Base-by-base conservation (phyloP, 2,888 invertebrate species). In the Ectobius pallidus region DNA sequence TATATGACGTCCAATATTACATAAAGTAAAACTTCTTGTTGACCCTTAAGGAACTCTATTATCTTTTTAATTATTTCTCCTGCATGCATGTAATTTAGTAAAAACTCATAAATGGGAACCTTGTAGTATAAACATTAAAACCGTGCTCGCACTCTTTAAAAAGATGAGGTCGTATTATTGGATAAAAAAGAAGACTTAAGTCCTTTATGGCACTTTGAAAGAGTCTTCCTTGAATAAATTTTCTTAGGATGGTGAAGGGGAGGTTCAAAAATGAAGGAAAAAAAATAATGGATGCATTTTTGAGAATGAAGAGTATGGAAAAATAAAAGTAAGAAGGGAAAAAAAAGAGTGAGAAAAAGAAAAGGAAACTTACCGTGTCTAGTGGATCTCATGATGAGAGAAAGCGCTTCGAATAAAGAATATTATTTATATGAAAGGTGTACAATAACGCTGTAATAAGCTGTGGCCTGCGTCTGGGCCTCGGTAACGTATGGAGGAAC, bases 401-500 rank as follows among this genome's bases (percentile, higher is more conserved):
- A 65, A 46, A 65, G 65, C 65, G 65, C 42, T 44, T 65, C 44
- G 65, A 44, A 65, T 65, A 65, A 65, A 65, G 65, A 65, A 65
- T 65, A 65, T 65, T 65, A 65, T 65, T 65, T 65, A 65, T 65
- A 44, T 65, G 65, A 65, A 44, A 65, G 65, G 65, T 65, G 46
- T 46, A 65, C 65, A 65, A 65, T 65, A 65, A 65, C 44, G 65
- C 65, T 46, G 44, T 65, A 65, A 65, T 65, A 65, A 65, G 65
- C 55, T 55, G 25, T 7, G 11, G 34, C 6, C 34, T 11, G 34
- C 6, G 58, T 58, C 58, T 58, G 27, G 63, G 34, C 42, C 44
- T 42, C n/a, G 30, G 44, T 65, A 44, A 65, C 46, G 42, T 65
- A 65, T 42, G 65, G 65, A 30, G 46, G 46, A 46, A 65, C 46